Conservation (phyloP, 2,888 invertebrate species). For the Cheilosia grossa region DNA sequence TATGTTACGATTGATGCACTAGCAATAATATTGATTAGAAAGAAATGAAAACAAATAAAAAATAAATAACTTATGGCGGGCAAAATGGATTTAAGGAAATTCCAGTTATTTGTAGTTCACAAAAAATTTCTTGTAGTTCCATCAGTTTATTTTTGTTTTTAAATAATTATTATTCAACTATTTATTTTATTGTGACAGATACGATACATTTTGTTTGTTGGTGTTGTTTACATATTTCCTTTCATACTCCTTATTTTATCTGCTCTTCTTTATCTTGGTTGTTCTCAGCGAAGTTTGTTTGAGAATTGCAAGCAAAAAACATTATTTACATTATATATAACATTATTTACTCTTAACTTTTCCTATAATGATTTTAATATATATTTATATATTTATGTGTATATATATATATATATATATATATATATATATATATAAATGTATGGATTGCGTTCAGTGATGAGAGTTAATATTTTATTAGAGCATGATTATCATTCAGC, state of each 20-base stretch:
- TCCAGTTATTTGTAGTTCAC: slow-evolving; percentile 2
- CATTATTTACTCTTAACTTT: slow-evolving; percentile 38
- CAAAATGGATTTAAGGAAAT: slow-evolving; percentile 5
- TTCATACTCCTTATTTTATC: slow-evolving; percentile 2
- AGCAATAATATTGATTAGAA: slow-evolving; percentile 11
- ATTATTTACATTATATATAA: slow-evolving; percentile 56
- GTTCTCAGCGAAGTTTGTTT: slow-evolving; percentile 41
- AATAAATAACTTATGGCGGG: slow-evolving; percentile 1
- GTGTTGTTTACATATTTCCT: slow-evolving; percentile 14
- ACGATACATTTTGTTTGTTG: slow-evolving; percentile 7
- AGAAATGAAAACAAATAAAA: background rate
- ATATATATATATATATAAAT: background rate
- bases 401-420: no score
- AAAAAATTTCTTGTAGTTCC: slow-evolving; percentile 21
- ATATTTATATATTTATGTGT: no score
- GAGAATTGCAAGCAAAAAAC: slow-evolving; percentile 43
- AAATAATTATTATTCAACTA: slow-evolving; percentile 12
- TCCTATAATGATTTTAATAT: slow-evolving; percentile 29
- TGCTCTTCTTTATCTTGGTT: background rate
- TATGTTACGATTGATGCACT: slow-evolving; percentile 13
- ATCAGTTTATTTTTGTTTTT: slow-evolving; percentile 25
- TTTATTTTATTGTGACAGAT: slow-evolving; percentile 7
- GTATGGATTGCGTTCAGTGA: slow-evolving; percentile 39
- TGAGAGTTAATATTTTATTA: slow-evolving; percentile 3
- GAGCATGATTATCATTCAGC: slow-evolving; percentile 35